Conservation (phyloP, 1,140 invertebrate genomes). For the Lepidotrigona ventralis region DNA sequence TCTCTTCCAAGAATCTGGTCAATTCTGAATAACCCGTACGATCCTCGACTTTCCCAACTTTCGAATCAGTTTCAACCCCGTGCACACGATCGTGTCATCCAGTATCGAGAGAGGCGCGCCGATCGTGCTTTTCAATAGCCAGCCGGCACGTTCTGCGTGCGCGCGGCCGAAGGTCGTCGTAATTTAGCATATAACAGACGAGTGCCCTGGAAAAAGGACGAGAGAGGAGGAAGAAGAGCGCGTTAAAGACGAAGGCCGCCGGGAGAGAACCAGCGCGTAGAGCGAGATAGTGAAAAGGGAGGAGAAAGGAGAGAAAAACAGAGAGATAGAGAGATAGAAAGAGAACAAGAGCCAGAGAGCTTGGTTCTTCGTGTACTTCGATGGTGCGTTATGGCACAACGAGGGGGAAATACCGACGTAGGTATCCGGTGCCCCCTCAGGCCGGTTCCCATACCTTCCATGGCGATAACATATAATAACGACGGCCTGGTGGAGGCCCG, state of each 20-base stretch:
- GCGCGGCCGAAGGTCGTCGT: constrained; percentile 61
- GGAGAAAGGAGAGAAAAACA: background rate
- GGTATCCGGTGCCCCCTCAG: constrained; percentile 70
- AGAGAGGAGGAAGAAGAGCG: constrained; percentile 14
- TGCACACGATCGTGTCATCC: too few relatives aligned
- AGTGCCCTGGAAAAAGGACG: constrained; percentile 56
- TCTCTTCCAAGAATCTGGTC: background rate
- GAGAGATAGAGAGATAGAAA: constrained; percentile 31
- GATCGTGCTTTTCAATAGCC: constrained; percentile 24
- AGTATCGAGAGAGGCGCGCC: background rate
- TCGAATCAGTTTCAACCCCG: background rate
- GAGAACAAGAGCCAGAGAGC: constrained; percentile 28
- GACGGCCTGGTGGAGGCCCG: constrained; percentile 68
- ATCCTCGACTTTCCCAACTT: background rate
- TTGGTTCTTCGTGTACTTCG: constrained; percentile 63
- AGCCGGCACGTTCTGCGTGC: constrained; percentile 30
- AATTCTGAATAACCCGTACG: background rate
- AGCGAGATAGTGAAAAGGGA: constrained; percentile 25
- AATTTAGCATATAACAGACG: constrained; percentile 70
- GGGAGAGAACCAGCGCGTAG: constrained; percentile 19
- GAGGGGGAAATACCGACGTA: constrained; percentile 66
- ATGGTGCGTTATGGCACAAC: constrained; percentile 73
- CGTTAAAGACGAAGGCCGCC: constrained; percentile 40
- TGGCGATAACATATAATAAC: constrained; percentile 75
- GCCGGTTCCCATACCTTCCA: constrained; percentile 78